Conservation (phyloP, 1,140 invertebrate species). For the Drosophila persimilis region DNA sequence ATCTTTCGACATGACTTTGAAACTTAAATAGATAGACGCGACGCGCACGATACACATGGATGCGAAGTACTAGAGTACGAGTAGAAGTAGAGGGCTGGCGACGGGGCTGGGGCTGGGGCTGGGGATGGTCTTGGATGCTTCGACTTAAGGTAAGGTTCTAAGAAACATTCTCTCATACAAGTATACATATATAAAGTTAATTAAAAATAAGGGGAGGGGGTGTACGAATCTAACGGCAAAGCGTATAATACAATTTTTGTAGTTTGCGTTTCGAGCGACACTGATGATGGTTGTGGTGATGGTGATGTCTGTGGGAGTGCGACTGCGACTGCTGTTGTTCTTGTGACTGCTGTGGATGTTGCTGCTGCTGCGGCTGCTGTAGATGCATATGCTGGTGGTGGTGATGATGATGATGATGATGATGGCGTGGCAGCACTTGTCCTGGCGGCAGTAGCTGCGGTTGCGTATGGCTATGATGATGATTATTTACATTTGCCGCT, state of each 20-base stretch:
- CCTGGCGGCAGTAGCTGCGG: conserved; percentile 37
- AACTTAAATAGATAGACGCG: conserved; percentile 7
- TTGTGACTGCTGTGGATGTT: conserved; percentile 30
- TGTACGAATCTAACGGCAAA: conserved; percentile 79
- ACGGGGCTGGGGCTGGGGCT: too few species aligned
- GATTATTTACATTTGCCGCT: conserved; percentile 79
- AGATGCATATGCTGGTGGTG: too few species aligned
- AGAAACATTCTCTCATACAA: conserved; percentile 58
- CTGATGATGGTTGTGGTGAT: conserved; percentile 70
- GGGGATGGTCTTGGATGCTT: conserved; percentile 18
- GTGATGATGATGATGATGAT: too few species aligned
- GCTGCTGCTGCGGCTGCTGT: background rate
- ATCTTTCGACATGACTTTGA: conserved; percentile 11
- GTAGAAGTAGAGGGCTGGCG: background rate
- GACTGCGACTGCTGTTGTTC: conserved; percentile 43
- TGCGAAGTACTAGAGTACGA: conserved; percentile 16
- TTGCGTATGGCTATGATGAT: conserved; percentile 74
- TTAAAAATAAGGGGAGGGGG: conserved; percentile 19
- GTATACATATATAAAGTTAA: conserved; percentile 59
- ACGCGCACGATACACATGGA: conserved; percentile 13
- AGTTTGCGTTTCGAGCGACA: conserved; percentile 81
- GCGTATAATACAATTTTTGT: conserved; percentile 82
- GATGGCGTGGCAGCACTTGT: background rate
- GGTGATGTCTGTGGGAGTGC: conserved; percentile 62
- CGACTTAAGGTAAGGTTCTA: conserved; percentile 6